Conservation (phyloP, 2,888 invertebrate species). For the Drosophila birchii region DNA sequence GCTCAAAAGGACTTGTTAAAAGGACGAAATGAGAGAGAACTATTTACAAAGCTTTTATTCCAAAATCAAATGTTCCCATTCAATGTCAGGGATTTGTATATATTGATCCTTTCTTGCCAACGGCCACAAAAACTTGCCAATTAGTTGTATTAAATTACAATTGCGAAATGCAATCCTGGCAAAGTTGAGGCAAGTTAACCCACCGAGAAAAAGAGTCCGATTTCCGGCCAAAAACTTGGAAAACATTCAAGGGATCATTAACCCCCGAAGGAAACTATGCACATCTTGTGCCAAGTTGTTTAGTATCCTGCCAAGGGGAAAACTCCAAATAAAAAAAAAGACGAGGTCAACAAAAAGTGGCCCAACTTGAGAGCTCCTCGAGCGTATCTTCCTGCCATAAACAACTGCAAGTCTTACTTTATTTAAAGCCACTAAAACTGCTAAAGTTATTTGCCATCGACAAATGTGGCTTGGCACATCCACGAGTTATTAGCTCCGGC, state of each 20-base stretch:
- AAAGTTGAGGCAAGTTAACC: constrained; percentile 1
- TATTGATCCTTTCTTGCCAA: constrained; percentile 16
- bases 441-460: constrained; percentile 63
- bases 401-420: constrained; percentile 55
- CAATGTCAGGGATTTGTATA: not conserved
- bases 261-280: constrained; percentile 34
- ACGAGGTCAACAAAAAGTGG: constrained; percentile 18
- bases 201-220: constrained; percentile 20
- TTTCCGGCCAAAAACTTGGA: constrained; percentile 21
- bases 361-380: constrained; percentile 35
- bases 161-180: constrained; percentile 1
- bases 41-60: constrained; percentile 9
- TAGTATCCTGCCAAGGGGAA: constrained; percentile 25
- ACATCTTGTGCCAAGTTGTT: constrained; percentile 33
- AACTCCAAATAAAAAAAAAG: not conserved
- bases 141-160: constrained; percentile 31
- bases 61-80: constrained; percentile 6
- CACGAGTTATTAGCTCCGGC: constrained; percentile 68
- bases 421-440: constrained; percentile 69
- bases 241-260: constrained; percentile 40
- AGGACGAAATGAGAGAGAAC: constrained; percentile 5
- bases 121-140: constrained; percentile 10
- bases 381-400: constrained; percentile 45
- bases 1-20: constrained; percentile 7
- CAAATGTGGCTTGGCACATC: constrained; percentile 69